Evolutionary conservation across 37 sponge, comb jelly and placozoan genomes (phyloP), one percentile per base, ranked within the genome.

Genomic region (Dysidea cf. avara): DNA sequence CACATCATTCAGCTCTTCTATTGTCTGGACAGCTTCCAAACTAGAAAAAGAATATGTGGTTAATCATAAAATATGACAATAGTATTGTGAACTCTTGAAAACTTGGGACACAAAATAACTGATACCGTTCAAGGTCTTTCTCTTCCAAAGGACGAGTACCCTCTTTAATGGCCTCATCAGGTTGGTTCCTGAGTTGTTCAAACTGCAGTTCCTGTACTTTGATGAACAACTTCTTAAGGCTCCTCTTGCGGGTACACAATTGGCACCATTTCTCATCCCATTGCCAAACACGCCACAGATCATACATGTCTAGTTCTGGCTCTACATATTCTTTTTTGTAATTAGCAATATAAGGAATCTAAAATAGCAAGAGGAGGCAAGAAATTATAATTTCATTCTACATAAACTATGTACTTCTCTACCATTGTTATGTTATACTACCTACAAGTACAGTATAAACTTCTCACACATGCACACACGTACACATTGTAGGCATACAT

Each of bases 251-350:
- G 24, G 18, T 68, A 49, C 81, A 77, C 67, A 94, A 61, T 77
- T 94, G 87, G 62, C 71, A 81, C 99, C 99, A 97, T 87, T 87
- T 91, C 71, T 94, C 95, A 70, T 97, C 99, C 80, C 81, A 88
- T 31, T 78, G 59, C 50, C 68, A 91, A 12, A 97, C 86, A 59
- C 84, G 88, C 86, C 89, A 97, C 48, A 97, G 71, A 61, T 97
- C 99, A 36, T 89, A 74, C 12, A 76, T 59, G 46, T 54, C 81
- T 56, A 97, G 56, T 37, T 97, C 91, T 17, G 92, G 92, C 47
- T 89, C 86, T 17, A 92, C 72, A 25, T 72, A 82, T 75, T 97
- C 99, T 53, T 74, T 71, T n/a, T 95, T 72, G 65, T 97, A 97
- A 29, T 72, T 83, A 14, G 92, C 87, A 36, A 97, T 97, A 66